A percentile compares a stretch with the other conserved stretches of the same genome.
phyloP scores from a whole-genome alignment of 2,888 invertebrate species.

The Cantharis rufa region DNA sequence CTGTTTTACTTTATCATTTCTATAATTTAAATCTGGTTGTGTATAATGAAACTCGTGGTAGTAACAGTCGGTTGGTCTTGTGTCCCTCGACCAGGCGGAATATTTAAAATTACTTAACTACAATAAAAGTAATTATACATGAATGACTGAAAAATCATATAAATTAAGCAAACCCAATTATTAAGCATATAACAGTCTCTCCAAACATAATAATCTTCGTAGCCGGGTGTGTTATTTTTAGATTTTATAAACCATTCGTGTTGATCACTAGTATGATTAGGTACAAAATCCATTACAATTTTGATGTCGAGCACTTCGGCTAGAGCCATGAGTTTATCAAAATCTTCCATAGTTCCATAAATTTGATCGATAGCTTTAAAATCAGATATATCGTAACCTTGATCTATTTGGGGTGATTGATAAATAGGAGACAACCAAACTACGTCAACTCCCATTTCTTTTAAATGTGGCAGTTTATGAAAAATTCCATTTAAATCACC shows the following conservation, averaged over 20 bases:
- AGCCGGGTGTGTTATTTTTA: slow-evolving; percentile 62
- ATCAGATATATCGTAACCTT: slow-evolving; percentile 86
- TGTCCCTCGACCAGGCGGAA: slow-evolving; percentile 43
- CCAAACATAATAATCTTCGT: slow-evolving; percentile 81
- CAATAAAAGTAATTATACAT: not conserved
- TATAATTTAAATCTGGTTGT: slow-evolving; percentile 83
- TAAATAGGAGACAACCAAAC: slow-evolving; percentile 88
- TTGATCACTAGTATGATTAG: slow-evolving; percentile 72
- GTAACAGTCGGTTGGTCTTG: slow-evolving; percentile 63
- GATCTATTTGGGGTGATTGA: slow-evolving; percentile 81
- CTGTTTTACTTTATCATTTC: slow-evolving; percentile 69
- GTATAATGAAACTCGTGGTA: slow-evolving; percentile 75
- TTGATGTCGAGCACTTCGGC: slow-evolving; percentile 63
- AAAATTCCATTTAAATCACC: slow-evolving; percentile 80
- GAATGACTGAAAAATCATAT: not conserved
- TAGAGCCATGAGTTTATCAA: slow-evolving; percentile 61
- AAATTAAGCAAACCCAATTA: slow-evolving; percentile 68
- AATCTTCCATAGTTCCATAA: slow-evolving; percentile 76
- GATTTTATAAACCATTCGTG: slow-evolving; percentile 84
- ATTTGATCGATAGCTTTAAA: slow-evolving; percentile 72
- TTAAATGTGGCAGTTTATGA: slow-evolving; percentile 44
- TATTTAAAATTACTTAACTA: slow-evolving; percentile 46
- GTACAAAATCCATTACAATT: slow-evolving; percentile 57
- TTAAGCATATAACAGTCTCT: slow-evolving; percentile 68
- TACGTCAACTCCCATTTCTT: slow-evolving; percentile 70